phyloP scores from a whole-genome alignment of 2,797 vertebrate genomes.

The Fistularia tabacaria region DNA sequence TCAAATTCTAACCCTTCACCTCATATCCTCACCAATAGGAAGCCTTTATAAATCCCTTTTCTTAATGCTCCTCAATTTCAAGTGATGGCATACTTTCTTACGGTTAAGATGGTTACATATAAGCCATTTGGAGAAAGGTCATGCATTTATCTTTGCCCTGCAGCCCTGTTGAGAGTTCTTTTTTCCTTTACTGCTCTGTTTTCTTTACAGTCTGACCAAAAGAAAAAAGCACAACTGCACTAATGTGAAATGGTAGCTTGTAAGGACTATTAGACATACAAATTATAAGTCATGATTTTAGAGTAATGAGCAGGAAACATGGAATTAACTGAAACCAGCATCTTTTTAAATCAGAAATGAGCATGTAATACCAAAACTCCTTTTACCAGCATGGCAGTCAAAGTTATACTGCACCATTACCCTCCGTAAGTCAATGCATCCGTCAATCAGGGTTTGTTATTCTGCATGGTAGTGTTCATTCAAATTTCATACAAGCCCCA shows the following conservation, averaged over 20 bases:
- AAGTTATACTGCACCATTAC: constrained; percentile 19
- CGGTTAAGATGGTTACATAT: constrained; percentile 26
- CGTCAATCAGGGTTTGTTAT: no score
- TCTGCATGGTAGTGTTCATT: constrained; percentile 35
- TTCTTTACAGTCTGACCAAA: constrained; percentile 15
- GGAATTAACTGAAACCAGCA: constrained; percentile 7
- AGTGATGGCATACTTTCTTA: constrained; percentile 9
- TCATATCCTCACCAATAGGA: no score
- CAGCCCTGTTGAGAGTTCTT: constrained; percentile 26
- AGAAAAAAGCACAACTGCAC: background rate
- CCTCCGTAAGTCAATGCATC: constrained; percentile 7
- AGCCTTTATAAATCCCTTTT: constrained; percentile 3
- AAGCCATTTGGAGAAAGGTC: constrained; percentile 52
- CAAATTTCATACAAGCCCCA: constrained; percentile 39
- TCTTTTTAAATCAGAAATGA: constrained; percentile 10
- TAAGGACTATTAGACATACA: constrained; percentile 1
- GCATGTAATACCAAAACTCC: background rate
- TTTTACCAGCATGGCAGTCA: constrained; percentile 2
- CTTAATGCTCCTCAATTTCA: constrained; percentile 1
- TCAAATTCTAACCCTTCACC: no score
- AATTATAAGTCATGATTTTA: constrained; percentile 10
- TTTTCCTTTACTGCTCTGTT: constrained; percentile 33
- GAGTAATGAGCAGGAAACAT: constrained; percentile 4
- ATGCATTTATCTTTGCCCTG: constrained; percentile 46
- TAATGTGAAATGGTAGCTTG: background rate